Conservation (phyloP, 2,113 vertebrate species). For the Numida meleagris region DNA sequence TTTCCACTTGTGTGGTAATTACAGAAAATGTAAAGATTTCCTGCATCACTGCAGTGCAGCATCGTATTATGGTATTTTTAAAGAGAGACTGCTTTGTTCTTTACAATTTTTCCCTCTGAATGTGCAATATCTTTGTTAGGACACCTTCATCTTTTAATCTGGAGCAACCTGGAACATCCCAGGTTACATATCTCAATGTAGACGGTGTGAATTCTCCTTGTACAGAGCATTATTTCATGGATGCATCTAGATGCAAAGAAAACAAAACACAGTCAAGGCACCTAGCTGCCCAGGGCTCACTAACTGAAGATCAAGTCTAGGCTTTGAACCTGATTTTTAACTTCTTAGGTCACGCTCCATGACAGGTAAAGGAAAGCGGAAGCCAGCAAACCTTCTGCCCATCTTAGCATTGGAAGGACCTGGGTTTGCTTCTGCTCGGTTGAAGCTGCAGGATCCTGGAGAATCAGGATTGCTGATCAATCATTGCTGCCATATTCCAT, state of each 20-base stretch:
- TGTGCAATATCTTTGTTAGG: not conserved
- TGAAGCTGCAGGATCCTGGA: not conserved
- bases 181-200: not conserved
- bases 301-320: not conserved
- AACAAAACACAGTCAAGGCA: not conserved
- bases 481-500: not conserved
- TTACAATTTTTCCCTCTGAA: not conserved
- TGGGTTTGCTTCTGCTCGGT: not conserved
- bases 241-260: not conserved
- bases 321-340: not conserved
- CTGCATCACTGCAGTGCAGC: not conserved
- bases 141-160: not conserved
- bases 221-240: not conserved
- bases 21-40: not conserved
- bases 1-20: not conserved
- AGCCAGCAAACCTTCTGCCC: not conserved
- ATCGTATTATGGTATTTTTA: not conserved
- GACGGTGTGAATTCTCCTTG: not conserved
- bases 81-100: not conserved
- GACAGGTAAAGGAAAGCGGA: not conserved
- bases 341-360: not conserved
- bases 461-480: no score
- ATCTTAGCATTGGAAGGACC: not conserved
- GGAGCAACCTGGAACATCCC: rapidly evolving
- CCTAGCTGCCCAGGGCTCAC: not conserved